These are phyloP conservation scores for Tenebrosternarchus preto DNA, from an alignment of 2,113 vertebrate genomes.

Conservation along the genomic window DNA sequence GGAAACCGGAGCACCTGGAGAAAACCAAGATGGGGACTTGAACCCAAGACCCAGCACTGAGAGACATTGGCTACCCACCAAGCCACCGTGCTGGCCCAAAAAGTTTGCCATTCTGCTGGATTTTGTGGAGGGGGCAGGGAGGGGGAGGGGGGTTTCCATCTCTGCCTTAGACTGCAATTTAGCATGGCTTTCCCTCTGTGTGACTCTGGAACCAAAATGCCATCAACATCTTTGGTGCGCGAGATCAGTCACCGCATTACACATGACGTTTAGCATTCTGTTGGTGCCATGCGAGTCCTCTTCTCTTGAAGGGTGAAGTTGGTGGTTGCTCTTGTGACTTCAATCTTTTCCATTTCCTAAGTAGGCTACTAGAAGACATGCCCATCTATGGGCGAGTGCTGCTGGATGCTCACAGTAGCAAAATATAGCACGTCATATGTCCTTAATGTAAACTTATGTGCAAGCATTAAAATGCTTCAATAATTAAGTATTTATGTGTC, in stretches of 20 bases:
- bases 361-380: background rate
- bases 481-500: constrained; percentile 41
- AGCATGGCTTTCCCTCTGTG: constrained; percentile 18
- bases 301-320: constrained; percentile 11
- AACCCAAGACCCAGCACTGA: no score
- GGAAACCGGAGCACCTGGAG: no score
- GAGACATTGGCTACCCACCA: no score
- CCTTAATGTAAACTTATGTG: background rate
- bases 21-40: no score
- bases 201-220: constrained; percentile 40
- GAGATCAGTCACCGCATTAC: constrained; percentile 18
- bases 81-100: no score
- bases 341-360: background rate
- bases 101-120: constrained; percentile 43
- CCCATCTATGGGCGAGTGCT: background rate
- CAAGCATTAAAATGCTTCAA: constrained; percentile 10
- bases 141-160: constrained; percentile 14
- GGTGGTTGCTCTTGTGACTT: background rate
- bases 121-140: constrained; percentile 30
- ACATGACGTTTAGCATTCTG: constrained; percentile 21
- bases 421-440: background rate
- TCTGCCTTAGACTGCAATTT: constrained; percentile 42
- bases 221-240: constrained; percentile 33
- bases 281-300: constrained; percentile 16
- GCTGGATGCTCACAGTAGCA: background rate